Evolutionary conservation across 2,888 invertebrate genomes (phyloP).

Genomic region (Pandemis corylana): DNA sequence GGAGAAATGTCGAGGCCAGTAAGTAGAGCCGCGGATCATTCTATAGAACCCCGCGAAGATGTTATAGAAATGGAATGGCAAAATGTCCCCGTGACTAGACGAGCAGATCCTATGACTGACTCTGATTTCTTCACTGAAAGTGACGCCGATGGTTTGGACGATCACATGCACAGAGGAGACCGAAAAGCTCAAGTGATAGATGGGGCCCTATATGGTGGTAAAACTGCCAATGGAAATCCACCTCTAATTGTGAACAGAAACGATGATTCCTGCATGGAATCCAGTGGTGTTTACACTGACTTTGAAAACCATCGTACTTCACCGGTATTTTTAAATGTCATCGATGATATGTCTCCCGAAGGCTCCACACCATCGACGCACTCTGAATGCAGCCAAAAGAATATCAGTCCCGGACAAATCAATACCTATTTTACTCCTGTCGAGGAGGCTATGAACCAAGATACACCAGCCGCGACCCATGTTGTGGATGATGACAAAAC

Average conservation of each 20-base stretch:
- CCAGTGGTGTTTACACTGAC: constrained; percentile 95
- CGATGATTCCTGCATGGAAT: constrained; percentile 94
- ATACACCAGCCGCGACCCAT: constrained; percentile 58
- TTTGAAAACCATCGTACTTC: constrained; percentile 88
- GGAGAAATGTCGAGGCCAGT: constrained; percentile 95
- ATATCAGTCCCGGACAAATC: constrained; percentile 66
- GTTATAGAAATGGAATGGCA: constrained; percentile 84
- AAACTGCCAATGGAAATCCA: constrained; percentile 82
- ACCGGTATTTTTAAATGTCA: constrained; percentile 82
- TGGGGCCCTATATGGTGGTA: constrained; percentile 93
- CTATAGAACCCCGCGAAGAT: constrained; percentile 84
- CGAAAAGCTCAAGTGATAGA: constrained; percentile 94
- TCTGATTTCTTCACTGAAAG: constrained; percentile 96
- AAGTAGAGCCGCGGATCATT: constrained; percentile 92
- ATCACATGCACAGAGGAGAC: constrained; percentile 88
- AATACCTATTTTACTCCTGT: constrained; percentile 65
- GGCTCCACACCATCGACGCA: constrained; percentile 83
- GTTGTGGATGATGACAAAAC: constrained; percentile 65
- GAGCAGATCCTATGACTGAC: constrained; percentile 95
- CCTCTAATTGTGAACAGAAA: constrained; percentile 84
- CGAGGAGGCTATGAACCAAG: constrained; percentile 62
- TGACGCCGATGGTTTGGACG: constrained; percentile 94
- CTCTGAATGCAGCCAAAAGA: constrained; percentile 81
- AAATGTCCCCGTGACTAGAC: constrained; percentile 86
- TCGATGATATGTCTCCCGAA: constrained; percentile 89